Evolutionary conservation across 1,140 invertebrate genomes (phyloP).

Genomic region (Drosophila mayri): DNA sequence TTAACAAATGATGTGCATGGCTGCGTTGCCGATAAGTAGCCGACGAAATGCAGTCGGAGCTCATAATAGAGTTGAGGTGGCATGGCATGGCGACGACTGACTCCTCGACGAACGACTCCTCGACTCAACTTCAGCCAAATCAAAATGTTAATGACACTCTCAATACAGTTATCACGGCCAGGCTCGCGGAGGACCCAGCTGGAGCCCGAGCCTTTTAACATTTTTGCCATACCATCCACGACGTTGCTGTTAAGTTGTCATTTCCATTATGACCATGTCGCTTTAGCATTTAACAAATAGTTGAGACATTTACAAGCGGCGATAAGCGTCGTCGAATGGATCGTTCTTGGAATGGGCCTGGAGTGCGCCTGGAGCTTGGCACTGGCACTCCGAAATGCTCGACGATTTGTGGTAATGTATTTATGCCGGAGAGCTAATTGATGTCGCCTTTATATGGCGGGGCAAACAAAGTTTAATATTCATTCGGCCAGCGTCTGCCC

Average conservation of each 20-base stretch:
- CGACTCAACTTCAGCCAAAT: conserved; percentile 55
- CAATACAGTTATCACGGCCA: conserved; percentile 78
- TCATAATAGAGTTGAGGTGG: conserved; percentile 65
- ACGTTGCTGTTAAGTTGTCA: conserved; percentile 78
- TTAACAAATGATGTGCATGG: conserved; percentile 82
- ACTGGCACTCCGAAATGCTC: conserved; percentile 51
- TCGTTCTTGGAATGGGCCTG: neutral
- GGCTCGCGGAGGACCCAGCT: conserved; percentile 2
- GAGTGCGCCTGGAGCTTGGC: neutral
- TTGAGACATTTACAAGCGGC: conserved; percentile 84
- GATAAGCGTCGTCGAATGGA: conserved; percentile 52
- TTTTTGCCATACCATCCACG: conserved; percentile 60
- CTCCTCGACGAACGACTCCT: neutral
- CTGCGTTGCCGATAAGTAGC: conserved; percentile 63
- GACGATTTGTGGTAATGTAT: conserved; percentile 79
- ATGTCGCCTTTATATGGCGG: conserved; percentile 70
- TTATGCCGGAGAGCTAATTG: conserved; percentile 66
- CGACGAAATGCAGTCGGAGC: conserved; percentile 37
- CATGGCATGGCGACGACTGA: conserved; percentile 4
- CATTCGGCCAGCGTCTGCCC: conserved; percentile 44
- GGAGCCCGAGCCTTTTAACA: conserved; percentile 73
- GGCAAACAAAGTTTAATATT: conserved; percentile 67
- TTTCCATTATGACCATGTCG: conserved; percentile 84
- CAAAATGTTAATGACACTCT: conserved; percentile 85
- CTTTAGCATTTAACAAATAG: conserved; percentile 85